Conservation (phyloP, 1,140 invertebrate genomes). For the Nasonia vitripennis region DNA sequence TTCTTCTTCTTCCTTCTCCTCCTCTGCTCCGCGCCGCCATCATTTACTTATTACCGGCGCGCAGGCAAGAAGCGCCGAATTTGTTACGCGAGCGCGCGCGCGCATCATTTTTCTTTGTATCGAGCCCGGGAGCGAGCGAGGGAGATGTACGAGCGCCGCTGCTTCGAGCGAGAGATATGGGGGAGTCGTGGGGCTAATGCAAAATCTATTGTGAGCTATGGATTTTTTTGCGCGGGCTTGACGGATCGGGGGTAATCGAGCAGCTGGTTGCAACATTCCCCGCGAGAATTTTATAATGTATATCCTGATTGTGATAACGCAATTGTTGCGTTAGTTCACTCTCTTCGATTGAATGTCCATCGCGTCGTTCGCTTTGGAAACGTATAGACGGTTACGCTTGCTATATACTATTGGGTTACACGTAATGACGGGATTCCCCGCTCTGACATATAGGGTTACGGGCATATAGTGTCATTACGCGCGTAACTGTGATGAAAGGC, state of each 20-base stretch:
- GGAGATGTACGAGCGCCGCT: neutral
- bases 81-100: neutral
- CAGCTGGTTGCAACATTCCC: neutral
- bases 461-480: too few species aligned
- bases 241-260: neutral
- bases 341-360: too few species aligned
- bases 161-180: neutral
- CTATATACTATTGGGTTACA: too few species aligned
- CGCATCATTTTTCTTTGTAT: slow-evolving; percentile 48
- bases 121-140: neutral
- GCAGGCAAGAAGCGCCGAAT: slow-evolving; percentile 8
- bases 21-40: neutral
- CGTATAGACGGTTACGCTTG: too few species aligned
- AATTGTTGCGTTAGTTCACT: too few species aligned
- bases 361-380: too few species aligned
- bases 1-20: slow-evolving; percentile 9
- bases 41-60: slow-evolving; percentile 46
- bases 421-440: too few species aligned
- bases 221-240: neutral
- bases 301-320: too few species aligned
- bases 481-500: too few species aligned
- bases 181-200: neutral
- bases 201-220: neutral
- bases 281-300: neutral
- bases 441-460: too few species aligned